phyloP scores from a whole-genome alignment of 2,888 invertebrate species.

The Microdon myrmicae region DNA sequence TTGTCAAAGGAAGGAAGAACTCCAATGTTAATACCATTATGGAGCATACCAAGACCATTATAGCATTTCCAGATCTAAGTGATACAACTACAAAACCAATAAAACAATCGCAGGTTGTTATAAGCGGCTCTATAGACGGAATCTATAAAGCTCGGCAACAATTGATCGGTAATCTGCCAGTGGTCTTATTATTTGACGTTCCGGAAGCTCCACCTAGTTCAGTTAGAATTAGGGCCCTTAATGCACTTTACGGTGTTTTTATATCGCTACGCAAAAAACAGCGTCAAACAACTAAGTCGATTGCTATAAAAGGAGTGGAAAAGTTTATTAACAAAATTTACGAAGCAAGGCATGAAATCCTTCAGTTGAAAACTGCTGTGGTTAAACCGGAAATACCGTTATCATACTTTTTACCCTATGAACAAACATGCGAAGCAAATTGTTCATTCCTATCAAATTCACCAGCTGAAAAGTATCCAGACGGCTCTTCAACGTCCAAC shows the following conservation, averaged over 20 bases:
- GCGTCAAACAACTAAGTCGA: slow-evolving; percentile 85
- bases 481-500: no score
- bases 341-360: slow-evolving; percentile 84
- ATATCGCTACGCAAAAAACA: slow-evolving; percentile 88
- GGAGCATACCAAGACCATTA: slow-evolving; percentile 86
- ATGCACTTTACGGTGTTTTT: slow-evolving; percentile 83
- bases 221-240: slow-evolving; percentile 73
- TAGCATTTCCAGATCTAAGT: slow-evolving; percentile 89
- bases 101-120: slow-evolving; percentile 89
- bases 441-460: no score
- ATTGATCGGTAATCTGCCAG: slow-evolving; percentile 88
- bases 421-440: slow-evolving; percentile 58
- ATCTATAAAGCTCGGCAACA: slow-evolving; percentile 91
- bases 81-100: slow-evolving; percentile 86
- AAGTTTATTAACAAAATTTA: slow-evolving; percentile 87
- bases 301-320: slow-evolving; percentile 91
- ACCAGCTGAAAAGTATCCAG: no score
- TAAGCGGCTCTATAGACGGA: slow-evolving; percentile 87
- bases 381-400: slow-evolving; percentile 80
- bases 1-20: slow-evolving; percentile 85
- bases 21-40: slow-evolving; percentile 85
- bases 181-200: slow-evolving; percentile 93
- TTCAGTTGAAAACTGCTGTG: slow-evolving; percentile 73
- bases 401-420: slow-evolving; percentile 70
- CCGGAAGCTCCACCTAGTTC: slow-evolving; percentile 79